Base-by-base conservation (phyloP, 2,797 vertebrate species). In the Chaunax sp. region DNA sequence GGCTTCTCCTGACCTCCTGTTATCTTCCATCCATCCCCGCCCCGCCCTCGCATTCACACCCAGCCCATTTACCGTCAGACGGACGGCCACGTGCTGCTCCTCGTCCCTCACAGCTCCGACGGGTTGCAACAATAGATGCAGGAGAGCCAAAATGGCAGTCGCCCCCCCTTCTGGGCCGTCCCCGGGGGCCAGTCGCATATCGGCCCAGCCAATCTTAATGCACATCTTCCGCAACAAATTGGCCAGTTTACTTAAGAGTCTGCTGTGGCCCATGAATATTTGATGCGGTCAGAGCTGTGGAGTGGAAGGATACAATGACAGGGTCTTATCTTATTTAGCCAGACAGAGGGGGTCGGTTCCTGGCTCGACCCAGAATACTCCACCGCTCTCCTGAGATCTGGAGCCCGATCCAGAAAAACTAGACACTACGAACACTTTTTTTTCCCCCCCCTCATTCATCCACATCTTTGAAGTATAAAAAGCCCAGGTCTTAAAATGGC, bases 261-360 rank as follows among this genome's bases (percentile, higher is more conserved):
- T 87, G 87, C 89, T 86, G 87, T 64, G 85, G 79, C 84, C 86
- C 90, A 94, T 94, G 90, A 93, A 94, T 95, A 94, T 94, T 94
- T 94, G 85, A 94, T 94, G 88, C 25, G 74, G 80, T 81, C 83
- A 83, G 85, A 83, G 61, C 83, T 79, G 82, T 50, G 69, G 86
- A 86, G 85, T 80, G 73, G 75, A 59, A 57, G 88, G 84, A 88
- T 91, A 92, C 90, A 92, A 93, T 92, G 91, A 91, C 91, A 83
- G 81, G 81, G 87, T 61, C 93, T 94, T 93, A 94, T 94, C 92
- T 93, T 94, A 92, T 93, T 93, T 89, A 90, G 90, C 85, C 93
- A 93, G 93, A 91, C 85, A 84, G 84, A 90, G 81, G 77, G 83
- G 88, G 81, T 68, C 66, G 81, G 70, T 67, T 80, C 81, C 69